These are phyloP conservation scores for Neolamprologus brichardi DNA, from an alignment of 2,113 vertebrate genomes.

Conservation along the genomic window DNA sequence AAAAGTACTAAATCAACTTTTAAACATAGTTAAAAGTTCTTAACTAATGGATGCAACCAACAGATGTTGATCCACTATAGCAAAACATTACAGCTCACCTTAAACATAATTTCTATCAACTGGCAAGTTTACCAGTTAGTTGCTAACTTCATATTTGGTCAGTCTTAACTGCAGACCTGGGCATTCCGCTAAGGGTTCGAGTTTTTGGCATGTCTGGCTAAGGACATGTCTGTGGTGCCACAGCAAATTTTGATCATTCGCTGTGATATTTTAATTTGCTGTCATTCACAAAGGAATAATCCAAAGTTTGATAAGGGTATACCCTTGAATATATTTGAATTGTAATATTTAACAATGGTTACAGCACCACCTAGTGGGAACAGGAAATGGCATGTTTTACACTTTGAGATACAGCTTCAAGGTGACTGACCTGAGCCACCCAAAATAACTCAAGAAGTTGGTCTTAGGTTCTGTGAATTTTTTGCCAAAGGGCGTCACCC, in stretches of 20 bases:
- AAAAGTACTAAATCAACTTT: neutral
- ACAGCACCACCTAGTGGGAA: neutral
- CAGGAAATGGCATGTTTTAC: neutral
- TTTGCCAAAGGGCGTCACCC: neutral
- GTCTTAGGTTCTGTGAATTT: neutral
- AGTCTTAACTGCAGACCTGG: neutral
- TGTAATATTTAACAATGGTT: neutral
- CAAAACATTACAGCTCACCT: neutral
- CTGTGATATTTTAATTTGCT: neutral
- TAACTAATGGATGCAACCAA: neutral
- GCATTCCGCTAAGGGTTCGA: rapidly evolving
- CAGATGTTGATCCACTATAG: neutral
- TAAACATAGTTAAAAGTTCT: neutral
- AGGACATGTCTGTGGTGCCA: neutral
- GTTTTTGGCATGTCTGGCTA: neutral
- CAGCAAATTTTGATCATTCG: neutral
- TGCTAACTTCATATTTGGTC: neutral
- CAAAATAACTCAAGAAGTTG: neutral
- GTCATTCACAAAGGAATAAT: neutral
- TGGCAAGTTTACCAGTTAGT: neutral
- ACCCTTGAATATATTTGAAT: neutral
- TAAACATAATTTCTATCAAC: neutral
- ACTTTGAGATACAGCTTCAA: neutral
- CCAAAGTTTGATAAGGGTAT: neutral
- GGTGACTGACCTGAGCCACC: neutral